These are phyloP conservation scores for Aegithalos caudatus DNA, from an alignment of 2,113 vertebrate genomes.

Conservation along the genomic window DNA sequence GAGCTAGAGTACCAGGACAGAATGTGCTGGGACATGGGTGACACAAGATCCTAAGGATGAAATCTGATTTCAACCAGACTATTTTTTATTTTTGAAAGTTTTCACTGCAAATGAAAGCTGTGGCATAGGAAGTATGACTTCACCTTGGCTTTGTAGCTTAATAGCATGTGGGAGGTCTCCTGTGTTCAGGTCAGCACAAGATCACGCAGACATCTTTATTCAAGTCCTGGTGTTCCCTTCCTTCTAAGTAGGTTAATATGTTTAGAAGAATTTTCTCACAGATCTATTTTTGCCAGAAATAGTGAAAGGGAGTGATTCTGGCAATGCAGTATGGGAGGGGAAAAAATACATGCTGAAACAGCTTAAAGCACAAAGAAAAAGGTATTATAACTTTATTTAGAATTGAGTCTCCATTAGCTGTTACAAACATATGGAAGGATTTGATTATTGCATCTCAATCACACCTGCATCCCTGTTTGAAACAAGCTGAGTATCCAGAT, in stretches of 20 bases:
- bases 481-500: neutral
- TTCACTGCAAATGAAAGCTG: neutral
- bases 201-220: neutral
- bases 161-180: neutral
- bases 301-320: neutral
- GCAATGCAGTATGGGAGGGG: neutral
- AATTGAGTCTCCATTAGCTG: neutral
- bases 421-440: neutral
- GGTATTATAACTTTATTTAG: neutral
- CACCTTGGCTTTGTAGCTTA: neutral
- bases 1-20: neutral
- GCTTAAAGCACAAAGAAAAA: neutral
- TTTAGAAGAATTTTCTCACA: slow-evolving; percentile 4
- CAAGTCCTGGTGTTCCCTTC: neutral
- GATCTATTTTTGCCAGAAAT: neutral
- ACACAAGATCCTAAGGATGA: neutral
- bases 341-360: neutral
- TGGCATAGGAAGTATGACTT: neutral
- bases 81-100: neutral
- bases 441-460: neutral
- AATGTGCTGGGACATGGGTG: neutral
- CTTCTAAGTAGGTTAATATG: neutral
- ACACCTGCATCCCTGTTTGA: neutral
- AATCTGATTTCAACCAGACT: neutral
- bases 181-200: neutral